These are phyloP conservation scores for Dryoscopus gambensis DNA, from an alignment of 2,113 vertebrate genomes.

Conservation along the genomic window DNA sequence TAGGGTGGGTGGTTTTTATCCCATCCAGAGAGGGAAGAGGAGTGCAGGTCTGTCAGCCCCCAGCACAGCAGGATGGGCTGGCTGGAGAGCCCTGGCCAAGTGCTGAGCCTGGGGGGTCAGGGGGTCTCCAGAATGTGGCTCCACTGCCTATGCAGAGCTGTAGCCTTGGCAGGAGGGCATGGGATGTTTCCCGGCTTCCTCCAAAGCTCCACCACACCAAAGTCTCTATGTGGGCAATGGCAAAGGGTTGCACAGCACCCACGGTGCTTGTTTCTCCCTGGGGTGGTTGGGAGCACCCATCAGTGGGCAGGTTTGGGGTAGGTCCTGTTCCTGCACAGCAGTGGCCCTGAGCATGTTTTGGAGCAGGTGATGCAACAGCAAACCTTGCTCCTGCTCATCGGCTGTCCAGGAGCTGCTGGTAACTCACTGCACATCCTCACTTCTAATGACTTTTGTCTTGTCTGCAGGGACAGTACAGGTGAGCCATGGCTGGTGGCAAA, in stretches of 20 bases:
- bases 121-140: not conserved
- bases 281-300: not conserved
- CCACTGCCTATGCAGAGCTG: not conserved
- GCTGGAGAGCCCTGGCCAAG: not conserved
- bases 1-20: not conserved
- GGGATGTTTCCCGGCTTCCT: not conserved
- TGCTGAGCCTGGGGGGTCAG: fast-evolving
- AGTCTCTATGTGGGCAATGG: not conserved
- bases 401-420: fast-evolving
- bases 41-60: not conserved
- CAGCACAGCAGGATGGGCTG: fast-evolving
- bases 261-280: not conserved
- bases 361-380: not conserved
- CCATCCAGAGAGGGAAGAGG: not conserved
- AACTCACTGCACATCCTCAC: not conserved
- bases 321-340: not conserved
- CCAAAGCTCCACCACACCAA: not conserved
- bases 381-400: fast-evolving
- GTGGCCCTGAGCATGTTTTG: not conserved
- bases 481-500: not conserved
- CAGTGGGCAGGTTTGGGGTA: not conserved
- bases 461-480: not conserved
- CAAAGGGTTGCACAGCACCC: not conserved
- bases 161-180: fast-evolving
- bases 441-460: not conserved